A percentile compares a stretch with the other conserved stretches of the same genome.
These are phyloP conservation scores for Gymnocheta viridis DNA, from an alignment of 2,888 invertebrate genomes.

Conservation along the genomic window DNA sequence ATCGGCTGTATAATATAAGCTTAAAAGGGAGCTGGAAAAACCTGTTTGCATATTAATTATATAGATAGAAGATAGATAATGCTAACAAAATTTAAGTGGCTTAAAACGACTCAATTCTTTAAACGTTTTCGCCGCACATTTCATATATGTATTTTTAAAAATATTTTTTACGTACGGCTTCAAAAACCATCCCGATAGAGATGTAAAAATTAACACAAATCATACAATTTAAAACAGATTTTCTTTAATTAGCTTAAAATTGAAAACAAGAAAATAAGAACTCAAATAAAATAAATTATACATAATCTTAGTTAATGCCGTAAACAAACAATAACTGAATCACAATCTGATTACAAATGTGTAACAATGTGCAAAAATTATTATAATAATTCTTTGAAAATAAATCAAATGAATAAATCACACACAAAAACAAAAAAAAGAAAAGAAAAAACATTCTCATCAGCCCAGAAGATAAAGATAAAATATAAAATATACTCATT, in stretches of 20 bases:
- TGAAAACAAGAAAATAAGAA: neutral
- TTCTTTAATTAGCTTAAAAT: constrained; percentile 28
- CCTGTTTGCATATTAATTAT: too few relatives aligned
- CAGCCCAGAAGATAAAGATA: neutral
- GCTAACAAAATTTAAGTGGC: too few relatives aligned
- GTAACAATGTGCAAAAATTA: constrained; percentile 27
- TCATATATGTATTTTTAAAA: neutral
- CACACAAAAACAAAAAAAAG: too few relatives aligned
- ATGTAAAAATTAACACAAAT: neutral
- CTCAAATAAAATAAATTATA: constrained; percentile 16
- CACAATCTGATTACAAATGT: constrained; percentile 28
- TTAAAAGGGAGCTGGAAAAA: too few relatives aligned
- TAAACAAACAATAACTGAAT: constrained; percentile 11
- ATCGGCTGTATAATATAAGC: too few relatives aligned
- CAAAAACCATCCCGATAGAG: neutral
- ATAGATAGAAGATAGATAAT: too few relatives aligned
- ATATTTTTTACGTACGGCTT: neutral
- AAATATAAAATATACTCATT: neutral
- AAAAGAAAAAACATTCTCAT: constrained; percentile 2
- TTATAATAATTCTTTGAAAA: constrained; percentile 12
- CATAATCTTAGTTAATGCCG: constrained; percentile 12
- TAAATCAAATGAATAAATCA: constrained; percentile 6
- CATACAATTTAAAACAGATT: constrained; percentile 10
- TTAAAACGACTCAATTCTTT: too few relatives aligned
- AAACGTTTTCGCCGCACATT: too few relatives aligned